Evolutionary conservation across 2,888 invertebrate species (phyloP).

Genomic region (Barypeithes pellucidus): DNA sequence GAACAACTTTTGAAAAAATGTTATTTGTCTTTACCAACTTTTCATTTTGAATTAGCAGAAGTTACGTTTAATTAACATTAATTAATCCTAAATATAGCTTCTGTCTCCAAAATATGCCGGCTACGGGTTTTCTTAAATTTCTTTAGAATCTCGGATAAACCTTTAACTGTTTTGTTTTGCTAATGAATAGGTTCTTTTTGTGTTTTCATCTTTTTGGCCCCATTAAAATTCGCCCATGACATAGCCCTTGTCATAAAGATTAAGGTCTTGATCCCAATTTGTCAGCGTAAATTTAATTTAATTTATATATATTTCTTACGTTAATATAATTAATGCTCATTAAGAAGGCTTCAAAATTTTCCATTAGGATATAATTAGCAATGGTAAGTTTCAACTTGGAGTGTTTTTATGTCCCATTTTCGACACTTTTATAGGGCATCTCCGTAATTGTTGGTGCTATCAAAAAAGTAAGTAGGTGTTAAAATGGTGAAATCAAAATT

Average conservation of each 20-base stretch:
- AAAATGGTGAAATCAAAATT: too few relatives aligned
- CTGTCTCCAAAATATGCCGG: background rate
- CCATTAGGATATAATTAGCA: too few relatives aligned
- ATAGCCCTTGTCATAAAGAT: background rate
- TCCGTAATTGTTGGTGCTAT: too few relatives aligned
- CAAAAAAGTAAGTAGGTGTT: too few relatives aligned
- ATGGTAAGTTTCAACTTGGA: too few relatives aligned
- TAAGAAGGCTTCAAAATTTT: too few relatives aligned
- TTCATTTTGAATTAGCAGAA: background rate
- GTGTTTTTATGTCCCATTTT: too few relatives aligned
- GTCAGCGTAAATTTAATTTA: background rate
- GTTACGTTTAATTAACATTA: background rate
- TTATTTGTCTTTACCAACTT: background rate
- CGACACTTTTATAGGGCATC: too few relatives aligned
- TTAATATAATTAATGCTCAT: too few relatives aligned
- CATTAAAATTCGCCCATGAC: background rate
- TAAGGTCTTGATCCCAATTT: constrained; percentile 2
- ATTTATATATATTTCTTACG: too few relatives aligned
- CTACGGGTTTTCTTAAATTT: background rate
- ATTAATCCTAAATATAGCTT: background rate
- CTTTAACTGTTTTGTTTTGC: background rate
- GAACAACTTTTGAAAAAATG: background rate
- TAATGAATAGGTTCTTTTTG: background rate
- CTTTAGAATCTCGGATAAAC: background rate
- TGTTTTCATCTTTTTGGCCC: background rate